phyloP scores from a whole-genome alignment of 2,797 vertebrate species.

The Trichosurus vulpecula region DNA sequence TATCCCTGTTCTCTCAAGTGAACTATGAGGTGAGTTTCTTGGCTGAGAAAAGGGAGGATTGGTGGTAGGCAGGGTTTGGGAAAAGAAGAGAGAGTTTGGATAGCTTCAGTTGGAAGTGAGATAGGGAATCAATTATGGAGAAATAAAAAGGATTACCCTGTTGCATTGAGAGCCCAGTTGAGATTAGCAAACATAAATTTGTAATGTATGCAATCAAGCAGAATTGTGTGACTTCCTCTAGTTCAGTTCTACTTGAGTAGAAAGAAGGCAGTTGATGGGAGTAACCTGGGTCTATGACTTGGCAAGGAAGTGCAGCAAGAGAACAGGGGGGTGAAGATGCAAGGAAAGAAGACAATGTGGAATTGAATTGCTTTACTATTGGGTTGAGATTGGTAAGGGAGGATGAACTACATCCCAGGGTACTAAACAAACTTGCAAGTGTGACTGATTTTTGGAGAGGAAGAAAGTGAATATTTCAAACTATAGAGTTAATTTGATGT shows the following conservation, averaged over 20 bases:
- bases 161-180: too few relatives aligned
- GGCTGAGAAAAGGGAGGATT: not conserved
- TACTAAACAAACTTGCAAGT: not conserved
- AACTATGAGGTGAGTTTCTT: not conserved
- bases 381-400: not conserved
- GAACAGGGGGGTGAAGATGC: not conserved
- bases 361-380: not conserved
- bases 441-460: not conserved
- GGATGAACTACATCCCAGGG: not conserved
- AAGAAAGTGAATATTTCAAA: not conserved
- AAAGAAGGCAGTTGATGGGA: not conserved
- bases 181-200: too few relatives aligned
- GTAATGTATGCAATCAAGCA: not conserved
- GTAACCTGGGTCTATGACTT: not conserved
- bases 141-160: not conserved
- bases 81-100: not conserved
- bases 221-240: not conserved
- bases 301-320: not conserved
- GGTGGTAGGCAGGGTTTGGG: not conserved
- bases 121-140: not conserved
- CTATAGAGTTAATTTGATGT: not conserved
- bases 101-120: too few relatives aligned
- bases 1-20: not conserved
- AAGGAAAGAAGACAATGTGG: not conserved
- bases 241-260: not conserved